Evolutionary conservation across 2,888 invertebrate species (phyloP).

Genomic region (Brenthis ino): DNA sequence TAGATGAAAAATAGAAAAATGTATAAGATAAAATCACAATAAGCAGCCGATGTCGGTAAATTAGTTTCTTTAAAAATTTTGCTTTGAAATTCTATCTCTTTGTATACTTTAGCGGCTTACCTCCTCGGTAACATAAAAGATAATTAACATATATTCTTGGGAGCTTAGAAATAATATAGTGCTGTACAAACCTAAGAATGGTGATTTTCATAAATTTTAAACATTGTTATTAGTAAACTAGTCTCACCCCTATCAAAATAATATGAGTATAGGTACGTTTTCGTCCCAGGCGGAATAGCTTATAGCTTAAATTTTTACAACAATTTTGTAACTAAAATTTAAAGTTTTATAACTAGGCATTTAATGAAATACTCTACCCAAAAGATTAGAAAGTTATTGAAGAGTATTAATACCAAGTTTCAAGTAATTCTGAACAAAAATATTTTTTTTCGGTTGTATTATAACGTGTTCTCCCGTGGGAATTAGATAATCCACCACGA

Average conservation of each 20-base stretch:
- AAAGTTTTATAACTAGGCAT: not conserved
- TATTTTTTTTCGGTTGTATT: no score
- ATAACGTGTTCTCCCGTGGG: no score
- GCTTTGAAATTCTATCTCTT: conserved; percentile 13
- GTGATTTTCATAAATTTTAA: not conserved
- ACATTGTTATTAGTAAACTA: no score
- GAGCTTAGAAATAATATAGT: conserved; percentile 11
- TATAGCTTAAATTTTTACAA: no score
- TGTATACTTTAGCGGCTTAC: conserved; percentile 10
- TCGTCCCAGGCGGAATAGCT: no score
- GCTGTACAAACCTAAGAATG: conserved; percentile 5
- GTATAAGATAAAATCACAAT: not conserved
- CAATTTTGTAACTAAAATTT: not conserved
- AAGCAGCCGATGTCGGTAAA: conserved; percentile 6
- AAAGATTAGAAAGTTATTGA: no score
- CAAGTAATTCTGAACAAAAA: no score
- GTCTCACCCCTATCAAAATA: no score
- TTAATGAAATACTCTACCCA: no score
- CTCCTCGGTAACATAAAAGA: conserved; percentile 12
- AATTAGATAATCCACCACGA: no score
- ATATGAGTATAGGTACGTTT: no score
- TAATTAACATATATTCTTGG: conserved; percentile 14
- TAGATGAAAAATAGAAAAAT: not conserved
- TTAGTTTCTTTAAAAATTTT: not conserved
- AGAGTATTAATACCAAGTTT: no score